Base-by-base conservation (phyloP, 2,113 vertebrate genomes). In the Nerophis ophidion region DNA sequence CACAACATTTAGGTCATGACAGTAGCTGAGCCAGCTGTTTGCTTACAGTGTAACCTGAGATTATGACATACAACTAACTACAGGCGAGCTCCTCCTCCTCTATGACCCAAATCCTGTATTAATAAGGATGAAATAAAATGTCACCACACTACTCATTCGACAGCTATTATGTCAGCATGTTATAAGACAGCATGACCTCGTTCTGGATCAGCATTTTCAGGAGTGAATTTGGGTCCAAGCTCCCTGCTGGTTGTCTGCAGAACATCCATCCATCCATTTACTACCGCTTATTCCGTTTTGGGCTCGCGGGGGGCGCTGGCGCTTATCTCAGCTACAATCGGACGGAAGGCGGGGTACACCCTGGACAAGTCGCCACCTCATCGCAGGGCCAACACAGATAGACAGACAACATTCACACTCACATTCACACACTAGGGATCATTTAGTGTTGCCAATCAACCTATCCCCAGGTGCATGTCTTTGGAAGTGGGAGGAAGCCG, bases 1-100 rank as follows among this genome's bases (percentile, higher is more conserved):
- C 54, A 59, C 70, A 46, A 82, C 81, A 85, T 88, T 85, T 66
- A 84, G 83, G 84, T 79, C 84, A 84, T 64, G 2, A 2, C 54
- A 70, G 61, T 64, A 63, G 69, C 70, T 80, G 55, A 68, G 74
- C 80, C 77, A 82, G 75, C 77, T 77, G 79, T 63, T 78, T 72
- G 75, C 47, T 80, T 57, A 70, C 66, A 81, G 74, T 74, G 74
- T 75, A 84, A 84, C 68, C 65, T 79, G 79, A 81, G 83, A 85
- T 85, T 86, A 86, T 77, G 47, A 80, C 53, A 47, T 57, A 2
- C 40, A 6, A 38, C 63, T 15, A 6, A 38, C 63, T 15, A 14
- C 45, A 57, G 63, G 71, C 65, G 61, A 66, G 61, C 74, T 84
- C 81, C 5, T 10, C 42, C 48, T 36, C 36, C 36, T 16, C 16